Conservation (phyloP, 2,888 invertebrate genomes). For the Ectropis crepuscularia region DNA sequence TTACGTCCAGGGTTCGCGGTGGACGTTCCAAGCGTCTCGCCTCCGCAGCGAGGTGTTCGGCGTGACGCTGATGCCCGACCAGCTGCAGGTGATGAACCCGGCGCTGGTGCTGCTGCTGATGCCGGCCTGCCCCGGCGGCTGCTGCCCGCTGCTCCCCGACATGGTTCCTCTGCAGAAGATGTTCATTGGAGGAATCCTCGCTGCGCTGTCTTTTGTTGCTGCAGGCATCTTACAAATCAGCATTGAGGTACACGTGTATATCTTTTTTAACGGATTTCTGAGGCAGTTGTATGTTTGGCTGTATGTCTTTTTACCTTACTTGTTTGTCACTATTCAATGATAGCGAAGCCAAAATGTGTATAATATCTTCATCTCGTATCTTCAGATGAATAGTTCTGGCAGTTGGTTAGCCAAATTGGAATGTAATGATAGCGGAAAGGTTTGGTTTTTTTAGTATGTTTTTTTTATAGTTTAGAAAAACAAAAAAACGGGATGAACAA, state of each 20-base stretch:
- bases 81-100: conserved; percentile 92
- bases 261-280: too few species aligned
- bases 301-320: too few species aligned
- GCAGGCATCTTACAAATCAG: conserved; percentile 87
- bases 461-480: too few species aligned
- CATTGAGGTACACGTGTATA: conserved; percentile 62
- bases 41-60: conserved; percentile 86
- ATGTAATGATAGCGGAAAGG: too few species aligned
- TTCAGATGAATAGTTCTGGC: too few species aligned
- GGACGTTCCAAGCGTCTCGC: conserved; percentile 91
- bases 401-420: too few species aligned
- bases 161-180: conserved; percentile 88
- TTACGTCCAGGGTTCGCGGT: conserved; percentile 86
- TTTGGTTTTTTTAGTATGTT: too few species aligned
- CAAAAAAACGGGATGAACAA: too few species aligned
- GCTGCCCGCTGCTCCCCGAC: conserved; percentile 73
- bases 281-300: too few species aligned
- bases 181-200: conserved; percentile 85
- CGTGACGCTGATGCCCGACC: conserved; percentile 88
- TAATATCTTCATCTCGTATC: too few species aligned
- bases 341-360: too few species aligned
- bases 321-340: too few species aligned
- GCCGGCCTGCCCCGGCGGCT: conserved; percentile 85
- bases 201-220: conserved; percentile 86
- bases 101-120: conserved; percentile 89